phyloP scores from a whole-genome alignment of 2,797 vertebrate species.

The Hemitrygon akajei region DNA sequence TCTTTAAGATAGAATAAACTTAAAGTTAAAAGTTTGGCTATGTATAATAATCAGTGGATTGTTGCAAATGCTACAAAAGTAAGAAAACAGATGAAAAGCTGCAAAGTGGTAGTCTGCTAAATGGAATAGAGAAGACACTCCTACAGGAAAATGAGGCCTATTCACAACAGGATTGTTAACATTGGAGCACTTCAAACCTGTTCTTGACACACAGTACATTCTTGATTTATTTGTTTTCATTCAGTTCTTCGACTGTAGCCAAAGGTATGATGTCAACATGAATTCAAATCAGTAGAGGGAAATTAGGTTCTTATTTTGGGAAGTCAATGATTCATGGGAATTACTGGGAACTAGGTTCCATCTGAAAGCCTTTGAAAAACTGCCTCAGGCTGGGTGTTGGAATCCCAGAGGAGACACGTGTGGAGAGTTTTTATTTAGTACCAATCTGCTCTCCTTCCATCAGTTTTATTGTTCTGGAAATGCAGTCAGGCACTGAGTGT shows the following conservation, averaged over 20 bases:
- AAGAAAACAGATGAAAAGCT: neutral
- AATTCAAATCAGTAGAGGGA: neutral
- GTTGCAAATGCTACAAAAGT: neutral
- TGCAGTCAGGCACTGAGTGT: neutral
- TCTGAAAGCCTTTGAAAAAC: neutral
- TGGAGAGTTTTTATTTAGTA: neutral
- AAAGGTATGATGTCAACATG: neutral
- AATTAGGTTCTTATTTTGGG: neutral
- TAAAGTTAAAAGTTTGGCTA: too few relatives aligned
- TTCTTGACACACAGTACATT: neutral
- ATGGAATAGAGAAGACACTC: neutral
- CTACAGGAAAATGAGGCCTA: neutral
- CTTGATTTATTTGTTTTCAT: conserved; percentile 18
- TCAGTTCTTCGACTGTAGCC: neutral
- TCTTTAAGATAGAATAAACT: neutral
- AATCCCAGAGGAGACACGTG: neutral
- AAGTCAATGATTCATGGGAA: neutral
- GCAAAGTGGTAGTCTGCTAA: too few relatives aligned
- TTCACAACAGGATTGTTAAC: neutral
- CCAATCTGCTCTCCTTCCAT: neutral
- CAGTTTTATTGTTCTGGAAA: neutral
- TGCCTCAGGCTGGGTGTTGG: neutral
- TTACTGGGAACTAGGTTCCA: neutral
- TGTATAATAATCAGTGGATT: neutral
- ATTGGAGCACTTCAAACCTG: neutral